Percentiles rank a stretch among this genome's conserved stretches.
phyloP scores from a whole-genome alignment of 2,888 invertebrate species.

The Patella caerulea region DNA sequence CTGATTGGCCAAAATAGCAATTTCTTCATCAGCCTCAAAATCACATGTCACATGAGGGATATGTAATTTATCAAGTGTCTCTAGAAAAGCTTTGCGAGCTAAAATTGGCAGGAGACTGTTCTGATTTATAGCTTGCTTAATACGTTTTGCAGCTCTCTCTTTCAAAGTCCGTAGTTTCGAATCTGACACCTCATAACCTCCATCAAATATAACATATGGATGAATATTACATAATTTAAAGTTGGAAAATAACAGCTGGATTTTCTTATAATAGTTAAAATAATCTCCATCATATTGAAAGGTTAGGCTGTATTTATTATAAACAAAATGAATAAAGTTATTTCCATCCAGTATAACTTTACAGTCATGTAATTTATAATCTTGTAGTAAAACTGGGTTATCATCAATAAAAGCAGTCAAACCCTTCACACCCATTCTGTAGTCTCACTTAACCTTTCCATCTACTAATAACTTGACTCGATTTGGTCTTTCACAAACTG shows the following conservation, averaged over 20 bases:
- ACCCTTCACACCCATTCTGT: constrained; percentile 86
- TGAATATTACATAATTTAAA: constrained; percentile 51
- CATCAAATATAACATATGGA: constrained; percentile 70
- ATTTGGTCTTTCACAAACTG: too few relatives aligned
- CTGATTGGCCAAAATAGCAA: constrained; percentile 84
- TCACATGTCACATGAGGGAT: constrained; percentile 82
- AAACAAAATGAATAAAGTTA: constrained; percentile 67
- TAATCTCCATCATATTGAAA: constrained; percentile 70
- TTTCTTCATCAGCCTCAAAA: constrained; percentile 91
- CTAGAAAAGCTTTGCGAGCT: constrained; percentile 82
- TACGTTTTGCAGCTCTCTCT: constrained; percentile 54
- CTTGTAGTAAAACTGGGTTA: constrained; percentile 71
- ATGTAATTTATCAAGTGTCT: constrained; percentile 78
- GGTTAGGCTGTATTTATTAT: constrained; percentile 55
- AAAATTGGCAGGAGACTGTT: constrained; percentile 82
- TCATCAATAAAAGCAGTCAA: constrained; percentile 78
- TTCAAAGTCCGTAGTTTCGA: constrained; percentile 64
- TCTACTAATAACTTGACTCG: too few relatives aligned
- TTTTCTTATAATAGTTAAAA: constrained; percentile 42
- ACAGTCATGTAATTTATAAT: constrained; percentile 59
- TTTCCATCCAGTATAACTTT: constrained; percentile 69
- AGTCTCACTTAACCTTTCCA: neutral
- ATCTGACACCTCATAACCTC: constrained; percentile 65
- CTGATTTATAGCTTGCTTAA: constrained; percentile 45
- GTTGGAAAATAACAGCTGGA: constrained; percentile 24